phyloP scores from a whole-genome alignment of 2,113 vertebrate genomes.

The Capreolus pygargus region DNA sequence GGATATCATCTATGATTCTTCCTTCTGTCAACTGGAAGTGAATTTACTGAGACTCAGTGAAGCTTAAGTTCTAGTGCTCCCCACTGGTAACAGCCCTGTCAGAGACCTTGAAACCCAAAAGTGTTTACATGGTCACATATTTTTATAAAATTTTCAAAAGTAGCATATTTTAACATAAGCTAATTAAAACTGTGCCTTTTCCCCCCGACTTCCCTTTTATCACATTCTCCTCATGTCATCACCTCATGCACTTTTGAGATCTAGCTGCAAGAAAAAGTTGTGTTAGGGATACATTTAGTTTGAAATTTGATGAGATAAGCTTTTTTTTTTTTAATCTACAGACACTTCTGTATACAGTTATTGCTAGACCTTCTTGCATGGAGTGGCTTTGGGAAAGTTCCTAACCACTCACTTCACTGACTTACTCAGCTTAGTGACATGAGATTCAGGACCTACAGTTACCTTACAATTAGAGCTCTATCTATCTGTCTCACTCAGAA shows the following conservation, averaged over 20 bases:
- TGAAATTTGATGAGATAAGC: neutral
- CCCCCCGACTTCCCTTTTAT: neutral
- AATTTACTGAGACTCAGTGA: neutral
- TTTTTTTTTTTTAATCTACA: neutral
- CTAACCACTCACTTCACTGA: neutral
- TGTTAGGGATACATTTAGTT: neutral
- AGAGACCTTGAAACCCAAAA: neutral
- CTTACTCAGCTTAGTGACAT: neutral
- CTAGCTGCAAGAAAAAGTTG: neutral
- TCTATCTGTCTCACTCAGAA: neutral
- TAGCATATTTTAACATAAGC: neutral
- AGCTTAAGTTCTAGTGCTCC: neutral
- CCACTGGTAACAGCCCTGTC: neutral
- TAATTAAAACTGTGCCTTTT: neutral
- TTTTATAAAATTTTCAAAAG: neutral
- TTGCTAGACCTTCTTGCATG: neutral
- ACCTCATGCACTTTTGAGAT: neutral
- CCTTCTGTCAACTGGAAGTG: neutral
- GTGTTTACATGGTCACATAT: neutral
- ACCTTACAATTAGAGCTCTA: neutral
- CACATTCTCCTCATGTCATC: neutral
- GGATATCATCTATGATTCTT: neutral
- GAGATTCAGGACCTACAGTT: neutral
- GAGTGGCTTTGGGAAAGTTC: neutral
- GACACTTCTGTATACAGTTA: neutral